These are phyloP conservation scores for Centropyge bicolor DNA, from an alignment of 2,797 vertebrate species.

Conservation along the genomic window DNA sequence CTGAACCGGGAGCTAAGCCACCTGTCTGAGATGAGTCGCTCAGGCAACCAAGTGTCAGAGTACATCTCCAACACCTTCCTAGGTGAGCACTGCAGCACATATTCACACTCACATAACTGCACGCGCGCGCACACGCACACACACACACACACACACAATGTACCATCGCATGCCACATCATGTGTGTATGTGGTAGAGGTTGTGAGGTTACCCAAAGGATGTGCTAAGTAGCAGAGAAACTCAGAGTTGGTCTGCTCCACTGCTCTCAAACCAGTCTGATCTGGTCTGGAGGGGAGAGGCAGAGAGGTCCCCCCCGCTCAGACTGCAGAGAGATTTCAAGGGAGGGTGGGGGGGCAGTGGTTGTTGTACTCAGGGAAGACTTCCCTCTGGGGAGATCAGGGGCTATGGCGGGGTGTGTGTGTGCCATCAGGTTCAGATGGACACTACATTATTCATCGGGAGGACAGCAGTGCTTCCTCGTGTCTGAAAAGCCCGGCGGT, in stretches of 20 bases:
- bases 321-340: conserved; percentile 62
- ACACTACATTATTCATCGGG: conserved; percentile 66
- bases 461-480: conserved; percentile 57
- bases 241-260: conserved; percentile 49
- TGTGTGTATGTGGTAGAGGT: conserved; percentile 28
- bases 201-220: conserved; percentile 44
- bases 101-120: background rate
- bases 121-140: conserved; percentile 17
- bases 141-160: background rate
- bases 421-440: conserved; percentile 51
- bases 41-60: conserved; percentile 99
- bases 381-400: conserved; percentile 57
- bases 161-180: too few relatives aligned
- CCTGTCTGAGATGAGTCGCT: conserved; percentile 99
- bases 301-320: conserved; percentile 48
- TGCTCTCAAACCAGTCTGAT: conserved; percentile 78
- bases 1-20: conserved; percentile 97
- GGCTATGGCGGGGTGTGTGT: conserved; percentile 34
- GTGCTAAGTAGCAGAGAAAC: conserved; percentile 39
- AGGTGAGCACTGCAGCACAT: conserved; percentile 85
- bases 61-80: conserved; percentile 99
- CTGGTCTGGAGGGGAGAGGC: conserved; percentile 65
- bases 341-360: conserved; percentile 17
- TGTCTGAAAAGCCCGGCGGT: conserved; percentile 41
- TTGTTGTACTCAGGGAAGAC: conserved; percentile 53